Evolutionary conservation across 2,888 invertebrate genomes (phyloP).

Genomic region (Bursaphelenchus okinawaensis): DNA sequence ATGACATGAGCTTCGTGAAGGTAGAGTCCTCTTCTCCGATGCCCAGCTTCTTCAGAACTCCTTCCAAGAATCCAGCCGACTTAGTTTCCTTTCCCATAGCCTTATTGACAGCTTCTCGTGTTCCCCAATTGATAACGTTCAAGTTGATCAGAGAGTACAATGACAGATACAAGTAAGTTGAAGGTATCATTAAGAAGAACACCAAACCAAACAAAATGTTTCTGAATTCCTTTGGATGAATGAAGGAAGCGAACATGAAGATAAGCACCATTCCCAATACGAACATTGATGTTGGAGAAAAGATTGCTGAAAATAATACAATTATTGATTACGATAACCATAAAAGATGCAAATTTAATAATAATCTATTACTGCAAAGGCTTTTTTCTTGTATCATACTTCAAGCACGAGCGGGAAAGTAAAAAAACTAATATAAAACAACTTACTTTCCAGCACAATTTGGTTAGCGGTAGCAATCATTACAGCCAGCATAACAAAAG

Average conservation of each 20-base stretch:
- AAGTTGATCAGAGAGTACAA: slow-evolving; percentile 86
- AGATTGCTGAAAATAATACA: slow-evolving; percentile 61
- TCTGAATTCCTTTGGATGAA: slow-evolving; percentile 68
- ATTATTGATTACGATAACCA: not conserved
- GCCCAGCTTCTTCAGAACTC: slow-evolving; percentile 21
- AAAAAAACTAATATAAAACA: too few species aligned
- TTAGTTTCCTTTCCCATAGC: slow-evolving; percentile 42
- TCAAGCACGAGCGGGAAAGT: too few species aligned
- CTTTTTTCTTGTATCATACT: too few species aligned
- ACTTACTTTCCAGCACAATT: slow-evolving; percentile 51
- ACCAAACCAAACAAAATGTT: slow-evolving; percentile 63
- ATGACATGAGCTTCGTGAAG: slow-evolving; percentile 16
- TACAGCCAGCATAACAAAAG: slow-evolving; percentile 80
- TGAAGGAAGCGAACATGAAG: slow-evolving; percentile 62
- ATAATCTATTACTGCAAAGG: too few species aligned
- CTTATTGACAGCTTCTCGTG: slow-evolving; percentile 69
- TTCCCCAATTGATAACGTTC: slow-evolving; percentile 90
- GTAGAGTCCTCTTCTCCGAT: slow-evolving; percentile 21
- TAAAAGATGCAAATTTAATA: too few species aligned
- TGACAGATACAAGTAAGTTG: slow-evolving; percentile 85
- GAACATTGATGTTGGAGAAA: slow-evolving; percentile 79
- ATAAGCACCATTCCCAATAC: slow-evolving; percentile 71
- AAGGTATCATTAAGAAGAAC: slow-evolving; percentile 85
- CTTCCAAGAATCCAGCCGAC: slow-evolving; percentile 25
- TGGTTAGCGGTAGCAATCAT: slow-evolving; percentile 62